Evolutionary conservation across 2,113 vertebrate genomes (phyloP).

Genomic region (Chascanopsetta lugubris): DNA sequence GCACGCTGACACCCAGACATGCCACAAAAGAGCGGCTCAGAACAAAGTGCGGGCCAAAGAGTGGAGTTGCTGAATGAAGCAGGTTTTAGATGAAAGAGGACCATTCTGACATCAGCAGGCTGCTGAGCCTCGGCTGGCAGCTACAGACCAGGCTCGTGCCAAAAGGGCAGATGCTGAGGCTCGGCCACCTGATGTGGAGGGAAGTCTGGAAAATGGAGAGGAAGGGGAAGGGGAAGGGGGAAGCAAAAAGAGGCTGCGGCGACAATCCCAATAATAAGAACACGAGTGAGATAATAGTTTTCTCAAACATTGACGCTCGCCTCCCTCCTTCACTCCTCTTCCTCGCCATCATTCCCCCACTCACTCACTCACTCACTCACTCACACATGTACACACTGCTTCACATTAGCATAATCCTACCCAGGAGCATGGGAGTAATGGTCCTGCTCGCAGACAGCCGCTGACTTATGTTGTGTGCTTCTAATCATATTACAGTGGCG

Average conservation of each 20-base stretch:
- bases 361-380: slow-evolving; percentile 1
- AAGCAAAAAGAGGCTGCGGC: slow-evolving; percentile 29
- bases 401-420: slow-evolving; percentile 70
- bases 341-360: neutral
- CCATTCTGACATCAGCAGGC: slow-evolving; percentile 55
- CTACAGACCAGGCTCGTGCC: slow-evolving; percentile 42
- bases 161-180: slow-evolving; percentile 68
- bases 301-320: slow-evolving; percentile 1
- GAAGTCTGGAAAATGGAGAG: slow-evolving; percentile 38
- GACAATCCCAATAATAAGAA: slow-evolving; percentile 15
- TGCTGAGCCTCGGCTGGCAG: slow-evolving; percentile 64
- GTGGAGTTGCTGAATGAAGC: slow-evolving; percentile 60
- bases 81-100: slow-evolving; percentile 69
- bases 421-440: slow-evolving; percentile 65
- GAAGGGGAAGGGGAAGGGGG: slow-evolving; percentile 17
- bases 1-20: slow-evolving; percentile 19
- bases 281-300: slow-evolving; percentile 12
- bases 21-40: slow-evolving; percentile 49
- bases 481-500: slow-evolving; percentile 74
- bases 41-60: slow-evolving; percentile 44
- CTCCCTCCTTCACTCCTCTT: slow-evolving; percentile 1
- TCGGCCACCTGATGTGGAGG: slow-evolving; percentile 57
- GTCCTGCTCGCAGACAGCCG: slow-evolving; percentile 52
- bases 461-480: slow-evolving; percentile 64
- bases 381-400: slow-evolving; percentile 14